Evolutionary conservation across 2,113 vertebrate species (phyloP).

Genomic region (Pachypanchax playfairii): DNA sequence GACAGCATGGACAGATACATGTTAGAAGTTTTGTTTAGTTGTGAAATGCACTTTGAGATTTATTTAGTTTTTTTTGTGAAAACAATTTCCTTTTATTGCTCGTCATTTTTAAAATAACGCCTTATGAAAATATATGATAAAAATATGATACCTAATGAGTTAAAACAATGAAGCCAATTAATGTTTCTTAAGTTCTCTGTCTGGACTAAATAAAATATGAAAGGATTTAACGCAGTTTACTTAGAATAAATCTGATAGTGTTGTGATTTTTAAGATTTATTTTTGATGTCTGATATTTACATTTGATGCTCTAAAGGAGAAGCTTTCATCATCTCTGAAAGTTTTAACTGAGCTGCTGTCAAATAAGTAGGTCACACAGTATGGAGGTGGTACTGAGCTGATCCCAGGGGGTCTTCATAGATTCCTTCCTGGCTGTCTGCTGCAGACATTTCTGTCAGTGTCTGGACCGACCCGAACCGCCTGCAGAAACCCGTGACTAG

Average conservation of each 20-base stretch:
- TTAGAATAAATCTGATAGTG: background rate
- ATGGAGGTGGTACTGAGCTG: conserved; percentile 21
- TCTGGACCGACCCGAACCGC: conserved; percentile 22
- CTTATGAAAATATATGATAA: too few relatives aligned
- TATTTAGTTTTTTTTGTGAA: too few relatives aligned
- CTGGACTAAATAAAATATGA: too few relatives aligned
- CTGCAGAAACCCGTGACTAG: conserved; percentile 12
- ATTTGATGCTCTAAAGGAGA: background rate
- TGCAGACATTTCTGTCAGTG: too few relatives aligned
- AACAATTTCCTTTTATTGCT: too few relatives aligned
- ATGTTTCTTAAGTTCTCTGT: background rate
- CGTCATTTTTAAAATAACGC: too few relatives aligned
- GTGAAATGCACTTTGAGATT: too few relatives aligned
- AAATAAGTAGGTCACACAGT: conserved; percentile 61
- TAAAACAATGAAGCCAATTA: background rate
- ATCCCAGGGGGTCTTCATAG: conserved; percentile 16
- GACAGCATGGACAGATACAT: too few relatives aligned
- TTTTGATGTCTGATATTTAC: conserved; percentile 6
- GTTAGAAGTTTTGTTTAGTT: too few relatives aligned
- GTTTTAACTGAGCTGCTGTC: conserved; percentile 61
- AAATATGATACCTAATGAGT: too few relatives aligned
- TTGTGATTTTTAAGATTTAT: conserved; percentile 1
- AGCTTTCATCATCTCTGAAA: conserved; percentile 30
- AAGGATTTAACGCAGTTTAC: too few relatives aligned
- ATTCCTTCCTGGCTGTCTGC: conserved; percentile 1